A percentile compares a stretch with the other conserved stretches of the same genome.
Conservation (phyloP, 2,888 invertebrate genomes). For the Meteorus colon region DNA sequence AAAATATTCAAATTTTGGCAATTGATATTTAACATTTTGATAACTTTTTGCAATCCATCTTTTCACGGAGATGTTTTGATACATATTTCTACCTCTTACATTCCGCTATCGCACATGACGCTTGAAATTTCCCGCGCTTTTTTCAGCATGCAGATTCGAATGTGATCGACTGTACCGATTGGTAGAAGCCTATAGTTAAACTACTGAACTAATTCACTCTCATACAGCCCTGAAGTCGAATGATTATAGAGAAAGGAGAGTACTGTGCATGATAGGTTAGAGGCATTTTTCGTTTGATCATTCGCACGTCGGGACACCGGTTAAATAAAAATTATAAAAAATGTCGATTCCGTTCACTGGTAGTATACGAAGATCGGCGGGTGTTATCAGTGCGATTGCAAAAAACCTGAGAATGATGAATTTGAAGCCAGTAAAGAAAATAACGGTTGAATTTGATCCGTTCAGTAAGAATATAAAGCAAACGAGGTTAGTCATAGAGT, state of each 20-base stretch:
- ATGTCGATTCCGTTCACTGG: slow-evolving; percentile 88
- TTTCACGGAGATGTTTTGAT: too few species aligned
- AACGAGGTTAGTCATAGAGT: slow-evolving; percentile 75
- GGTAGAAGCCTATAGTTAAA: not conserved
- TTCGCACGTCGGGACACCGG: not conserved
- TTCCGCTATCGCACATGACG: too few species aligned
- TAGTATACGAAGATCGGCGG: slow-evolving; percentile 79
- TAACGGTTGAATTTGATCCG: slow-evolving; percentile 89
- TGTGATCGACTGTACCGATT: too few species aligned
- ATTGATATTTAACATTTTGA: too few species aligned
- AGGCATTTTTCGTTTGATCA: slow-evolving; percentile 8
- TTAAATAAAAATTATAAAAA: slow-evolving; percentile 39
- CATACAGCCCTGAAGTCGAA: not conserved
- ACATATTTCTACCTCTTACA: too few species aligned
- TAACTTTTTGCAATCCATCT: too few species aligned
- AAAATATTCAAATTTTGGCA: too few species aligned
- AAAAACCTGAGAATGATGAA: slow-evolving; percentile 83
- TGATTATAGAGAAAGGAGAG: too few species aligned
- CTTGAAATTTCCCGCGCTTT: too few species aligned
- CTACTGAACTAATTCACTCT: not conserved
- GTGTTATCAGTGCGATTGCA: slow-evolving; percentile 82
- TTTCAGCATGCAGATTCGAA: too few species aligned
- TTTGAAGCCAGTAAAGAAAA: slow-evolving; percentile 85
- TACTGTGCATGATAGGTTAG: not conserved
- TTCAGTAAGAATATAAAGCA: slow-evolving; percentile 82